These are phyloP conservation scores for Argyresthia albistria DNA, from an alignment of 2,888 invertebrate genomes.

Conservation along the genomic window DNA sequence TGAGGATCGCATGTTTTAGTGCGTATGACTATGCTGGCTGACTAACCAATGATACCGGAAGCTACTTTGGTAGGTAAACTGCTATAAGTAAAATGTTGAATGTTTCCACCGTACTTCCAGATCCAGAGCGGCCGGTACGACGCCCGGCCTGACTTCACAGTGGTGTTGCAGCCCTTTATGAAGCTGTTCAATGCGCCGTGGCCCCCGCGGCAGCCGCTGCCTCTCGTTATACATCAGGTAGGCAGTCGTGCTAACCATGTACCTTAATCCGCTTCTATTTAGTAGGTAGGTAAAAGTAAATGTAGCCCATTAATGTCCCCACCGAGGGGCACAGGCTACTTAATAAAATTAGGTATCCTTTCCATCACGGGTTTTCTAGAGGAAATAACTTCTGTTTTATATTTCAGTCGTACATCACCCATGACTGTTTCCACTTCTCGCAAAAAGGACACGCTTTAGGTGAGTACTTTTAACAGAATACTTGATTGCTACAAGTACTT, in stretches of 20 bases:
- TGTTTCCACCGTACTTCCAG: constrained; percentile 29
- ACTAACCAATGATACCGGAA: no score
- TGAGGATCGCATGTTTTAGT: no score
- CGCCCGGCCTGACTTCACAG: constrained; percentile 77
- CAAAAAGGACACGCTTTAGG: constrained; percentile 85
- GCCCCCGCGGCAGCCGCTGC: constrained; percentile 42
- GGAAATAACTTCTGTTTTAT: no score
- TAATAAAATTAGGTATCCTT: no score
- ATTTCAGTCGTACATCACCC: constrained; percentile 75
- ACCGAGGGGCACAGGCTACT: no score
- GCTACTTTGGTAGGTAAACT: not conserved
- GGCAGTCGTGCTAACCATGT: no score
- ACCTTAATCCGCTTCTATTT: no score
- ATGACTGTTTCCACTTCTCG: constrained; percentile 86
- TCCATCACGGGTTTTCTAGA: no score
- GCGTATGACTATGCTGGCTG: no score
- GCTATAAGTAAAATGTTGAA: not conserved
- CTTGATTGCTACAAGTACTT: no score
- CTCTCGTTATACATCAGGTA: constrained; percentile 73
- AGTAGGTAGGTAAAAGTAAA: no score
- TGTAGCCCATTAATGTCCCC: no score
- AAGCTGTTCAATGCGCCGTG: constrained; percentile 75
- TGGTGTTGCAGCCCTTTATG: constrained; percentile 82
- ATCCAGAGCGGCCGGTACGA: constrained; percentile 77
- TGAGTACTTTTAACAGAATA: constrained; percentile 44